A percentile compares a stretch with the other conserved stretches of the same genome.
Conservation (phyloP, 2,888 invertebrate species). For the Criorhina ranunculi region DNA sequence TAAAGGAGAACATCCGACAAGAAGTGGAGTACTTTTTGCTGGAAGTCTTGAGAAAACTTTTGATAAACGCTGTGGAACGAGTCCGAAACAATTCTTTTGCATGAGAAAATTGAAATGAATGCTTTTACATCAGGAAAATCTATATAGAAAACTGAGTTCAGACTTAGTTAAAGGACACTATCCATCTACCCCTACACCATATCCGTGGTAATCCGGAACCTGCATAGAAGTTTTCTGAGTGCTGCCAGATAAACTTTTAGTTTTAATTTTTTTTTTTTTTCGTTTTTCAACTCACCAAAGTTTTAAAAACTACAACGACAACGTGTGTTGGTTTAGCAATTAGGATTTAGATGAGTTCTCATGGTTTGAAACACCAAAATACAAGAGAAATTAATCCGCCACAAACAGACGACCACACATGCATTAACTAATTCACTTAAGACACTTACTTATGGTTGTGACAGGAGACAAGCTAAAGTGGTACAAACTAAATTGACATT, state of each 20-base stretch:
- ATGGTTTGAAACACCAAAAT: constrained; percentile 1
- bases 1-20: too few relatives aligned
- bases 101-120: too few relatives aligned
- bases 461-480: constrained; percentile 6
- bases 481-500: constrained; percentile 29
- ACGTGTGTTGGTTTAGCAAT: constrained; percentile 35
- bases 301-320: constrained; percentile 8
- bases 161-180: not conserved
- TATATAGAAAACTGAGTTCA: not conserved
- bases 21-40: too few relatives aligned
- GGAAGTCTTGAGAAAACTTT: too few relatives aligned
- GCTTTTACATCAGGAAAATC: too few relatives aligned
- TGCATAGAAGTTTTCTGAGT: not conserved
- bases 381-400: constrained; percentile 15
- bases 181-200: not conserved
- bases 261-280: not conserved
- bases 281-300: not conserved
- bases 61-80: too few relatives aligned
- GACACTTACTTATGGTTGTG: constrained; percentile 6
- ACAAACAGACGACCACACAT: constrained; percentile 11
- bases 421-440: constrained; percentile 12
- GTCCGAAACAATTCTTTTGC: too few relatives aligned
- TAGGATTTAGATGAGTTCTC: constrained; percentile 4
- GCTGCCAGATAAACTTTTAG: not conserved
- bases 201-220: not conserved